Evolutionary conservation across 1,140 invertebrate genomes (phyloP).

Genomic region (Streblospio benedicti): DNA sequence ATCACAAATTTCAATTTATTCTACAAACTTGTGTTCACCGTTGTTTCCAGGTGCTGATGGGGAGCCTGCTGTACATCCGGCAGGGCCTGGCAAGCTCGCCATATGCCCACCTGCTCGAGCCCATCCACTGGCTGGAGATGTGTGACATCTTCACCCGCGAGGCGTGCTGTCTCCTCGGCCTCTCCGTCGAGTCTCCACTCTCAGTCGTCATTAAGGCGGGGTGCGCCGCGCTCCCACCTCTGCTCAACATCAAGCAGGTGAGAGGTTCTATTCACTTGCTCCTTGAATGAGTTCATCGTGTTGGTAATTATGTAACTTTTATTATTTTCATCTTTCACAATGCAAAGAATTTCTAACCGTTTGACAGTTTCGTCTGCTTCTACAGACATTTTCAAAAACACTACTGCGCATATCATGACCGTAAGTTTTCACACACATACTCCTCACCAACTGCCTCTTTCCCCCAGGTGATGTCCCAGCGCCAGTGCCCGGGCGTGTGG

Average conservation of each 20-base stretch:
- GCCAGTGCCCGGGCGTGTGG: slow-evolving; percentile 90
- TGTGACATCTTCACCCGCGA: slow-evolving; percentile 84
- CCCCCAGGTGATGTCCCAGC: slow-evolving; percentile 91
- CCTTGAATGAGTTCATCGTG: too few relatives aligned
- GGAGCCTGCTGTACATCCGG: slow-evolving; percentile 70
- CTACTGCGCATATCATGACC: too few relatives aligned
- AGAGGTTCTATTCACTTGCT: too few relatives aligned
- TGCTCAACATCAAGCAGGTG: slow-evolving; percentile 89
- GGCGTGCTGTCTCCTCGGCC: slow-evolving; percentile 79
- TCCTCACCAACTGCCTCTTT: too few relatives aligned
- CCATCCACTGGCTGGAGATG: slow-evolving; percentile 73
- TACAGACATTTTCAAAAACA: too few relatives aligned
- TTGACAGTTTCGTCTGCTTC: too few relatives aligned
- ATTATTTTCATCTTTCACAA: too few relatives aligned
- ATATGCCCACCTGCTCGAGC: slow-evolving; percentile 68
- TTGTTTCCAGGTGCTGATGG: slow-evolving; percentile 84
- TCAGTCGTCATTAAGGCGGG: slow-evolving; percentile 74
- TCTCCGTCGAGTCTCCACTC: slow-evolving; percentile 76
- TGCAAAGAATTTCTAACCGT: too few relatives aligned
- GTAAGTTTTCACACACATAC: too few relatives aligned
- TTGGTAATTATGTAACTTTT: too few relatives aligned
- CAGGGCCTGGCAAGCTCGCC: slow-evolving; percentile 72
- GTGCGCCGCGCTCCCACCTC: slow-evolving; percentile 80
- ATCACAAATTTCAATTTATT: too few relatives aligned
- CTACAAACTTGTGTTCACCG: too few relatives aligned